Conservation (phyloP, 2,113 vertebrate species). For the Sebastes schlegelii region DNA sequence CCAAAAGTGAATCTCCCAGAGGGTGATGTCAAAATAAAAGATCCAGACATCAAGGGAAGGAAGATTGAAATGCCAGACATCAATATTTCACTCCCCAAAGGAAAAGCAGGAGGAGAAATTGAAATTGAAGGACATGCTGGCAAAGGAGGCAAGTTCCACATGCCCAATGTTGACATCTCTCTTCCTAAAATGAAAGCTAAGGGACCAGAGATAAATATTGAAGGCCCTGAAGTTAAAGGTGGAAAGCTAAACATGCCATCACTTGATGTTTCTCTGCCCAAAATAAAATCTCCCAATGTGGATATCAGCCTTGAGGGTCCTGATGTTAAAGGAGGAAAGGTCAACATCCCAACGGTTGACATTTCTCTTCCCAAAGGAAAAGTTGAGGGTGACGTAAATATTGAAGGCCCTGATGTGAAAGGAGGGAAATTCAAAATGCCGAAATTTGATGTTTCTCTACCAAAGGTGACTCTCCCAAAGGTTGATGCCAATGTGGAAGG, state of each 20-base stretch:
- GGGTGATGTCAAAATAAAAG: conserved; percentile 35
- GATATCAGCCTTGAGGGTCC: conserved; percentile 42
- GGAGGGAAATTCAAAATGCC: conserved; percentile 57
- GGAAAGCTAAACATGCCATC: conserved; percentile 71
- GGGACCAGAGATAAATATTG: conserved; percentile 41
- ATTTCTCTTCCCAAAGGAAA: conserved; percentile 73
- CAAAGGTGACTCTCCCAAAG: conserved; percentile 41
- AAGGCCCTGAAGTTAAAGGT: conserved; percentile 53
- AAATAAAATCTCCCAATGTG: conserved; percentile 36
- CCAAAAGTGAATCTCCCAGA: conserved; percentile 49
- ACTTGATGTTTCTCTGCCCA: conserved; percentile 65
- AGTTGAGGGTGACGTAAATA: conserved; percentile 6
- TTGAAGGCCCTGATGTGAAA: conserved; percentile 50
- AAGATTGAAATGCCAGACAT: conserved; percentile 70
- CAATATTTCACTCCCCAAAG: conserved; percentile 64
- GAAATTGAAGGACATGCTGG: conserved; percentile 40
- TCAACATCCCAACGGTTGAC: conserved; percentile 60
- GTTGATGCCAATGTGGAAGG: conserved; percentile 24
- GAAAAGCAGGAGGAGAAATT: conserved; percentile 46
- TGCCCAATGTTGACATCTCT: conserved; percentile 58
- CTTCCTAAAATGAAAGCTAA: conserved; percentile 62
- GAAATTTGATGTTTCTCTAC: conserved; percentile 45
- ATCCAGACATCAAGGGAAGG: conserved; percentile 16
- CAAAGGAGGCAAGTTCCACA: conserved; percentile 63
- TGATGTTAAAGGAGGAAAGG: conserved; percentile 53